Evolutionary conservation across 2,888 invertebrate species (phyloP), one percentile per base, ranked within the genome.

Genomic region (Nomada fucata): DNA sequence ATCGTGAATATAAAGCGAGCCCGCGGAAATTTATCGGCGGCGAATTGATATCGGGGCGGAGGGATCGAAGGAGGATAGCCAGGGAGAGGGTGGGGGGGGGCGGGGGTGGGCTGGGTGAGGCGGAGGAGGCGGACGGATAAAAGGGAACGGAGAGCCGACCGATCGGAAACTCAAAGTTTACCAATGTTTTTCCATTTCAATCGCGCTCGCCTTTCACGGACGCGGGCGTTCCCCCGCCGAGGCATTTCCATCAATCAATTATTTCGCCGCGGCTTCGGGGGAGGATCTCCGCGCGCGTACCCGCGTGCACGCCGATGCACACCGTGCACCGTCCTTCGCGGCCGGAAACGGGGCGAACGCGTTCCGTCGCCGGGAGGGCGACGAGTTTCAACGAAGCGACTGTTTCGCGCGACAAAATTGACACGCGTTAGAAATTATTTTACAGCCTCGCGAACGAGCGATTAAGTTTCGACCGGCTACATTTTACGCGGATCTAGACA

Each of bases 181-280:
- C 74, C 85, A 50, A 85, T 83, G 80, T 70, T 79, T 80, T 77
- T 84, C 81, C 79, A 75, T 83, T 77, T 63, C 75, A 79, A 76
- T 67, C 75, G 75, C 67, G 82, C 50, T 57, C 81, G 79, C 73
- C 74, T 79, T 83, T 76, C 79, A 77, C 59, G 63, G 79, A 76
- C 55, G 68, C 59, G 70, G n/a, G 65, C 69, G 78, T 53, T 76
- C 36, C 65, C 70, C 65, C 57, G 59, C 73, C 53, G 36, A 65
- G 64, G 57, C 52, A 70, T 83, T 85, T 77, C 68, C 71, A 61
- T 85, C 83, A 75, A 89, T 89, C 89, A 88, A 89, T 88, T 86
- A 82, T 88, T 83, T 78, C 71, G 74, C 77, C 65, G 79, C 61
- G 70, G 63, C 83, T 78, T 78, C 63, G 74, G 75, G 83, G 75